phyloP scores from a whole-genome alignment of 2,888 invertebrate genomes.

The Xestia c-nigrum region DNA sequence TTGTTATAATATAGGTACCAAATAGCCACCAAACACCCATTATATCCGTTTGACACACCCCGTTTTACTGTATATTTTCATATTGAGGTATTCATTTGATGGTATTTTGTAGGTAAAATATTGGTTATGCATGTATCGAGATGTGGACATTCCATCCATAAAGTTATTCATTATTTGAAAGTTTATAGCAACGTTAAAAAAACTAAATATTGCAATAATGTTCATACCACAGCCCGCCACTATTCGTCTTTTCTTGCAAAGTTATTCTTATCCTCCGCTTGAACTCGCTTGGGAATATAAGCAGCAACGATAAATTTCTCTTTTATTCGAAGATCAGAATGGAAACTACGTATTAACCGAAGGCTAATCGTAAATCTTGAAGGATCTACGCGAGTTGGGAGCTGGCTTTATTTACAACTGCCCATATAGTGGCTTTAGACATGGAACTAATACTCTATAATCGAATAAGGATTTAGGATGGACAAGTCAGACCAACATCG shows the following conservation, averaged over 20 bases:
- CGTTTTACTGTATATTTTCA: no score
- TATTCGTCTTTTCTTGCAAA: slow-evolving; percentile 43
- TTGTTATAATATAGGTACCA: no score
- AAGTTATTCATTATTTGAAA: not conserved
- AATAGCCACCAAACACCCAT: no score
- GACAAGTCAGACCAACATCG: not conserved
- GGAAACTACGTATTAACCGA: slow-evolving; percentile 56
- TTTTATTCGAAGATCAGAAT: slow-evolving; percentile 63
- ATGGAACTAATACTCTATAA: slow-evolving; percentile 26
- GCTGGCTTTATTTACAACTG: slow-evolving; percentile 59
- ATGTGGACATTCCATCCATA: no score
- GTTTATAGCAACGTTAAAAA: slow-evolving; percentile 1
- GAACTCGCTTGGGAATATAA: slow-evolving; percentile 59
- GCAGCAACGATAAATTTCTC: slow-evolving; percentile 58
- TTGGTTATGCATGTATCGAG: no score
- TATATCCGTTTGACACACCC: no score
- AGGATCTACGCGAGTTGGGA: slow-evolving; percentile 49
- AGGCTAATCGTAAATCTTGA: slow-evolving; percentile 62
- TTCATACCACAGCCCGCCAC: slow-evolving; percentile 18
- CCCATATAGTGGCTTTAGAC: slow-evolving; percentile 29
- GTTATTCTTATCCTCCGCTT: slow-evolving; percentile 46
- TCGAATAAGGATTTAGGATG: slow-evolving; percentile 22
- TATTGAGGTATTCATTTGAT: no score
- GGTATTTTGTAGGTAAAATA: no score
- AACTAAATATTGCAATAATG: slow-evolving; percentile 27